These are phyloP conservation scores for Tanypteryx hageni DNA, from an alignment of 2,888 invertebrate genomes.

Conservation along the genomic window DNA sequence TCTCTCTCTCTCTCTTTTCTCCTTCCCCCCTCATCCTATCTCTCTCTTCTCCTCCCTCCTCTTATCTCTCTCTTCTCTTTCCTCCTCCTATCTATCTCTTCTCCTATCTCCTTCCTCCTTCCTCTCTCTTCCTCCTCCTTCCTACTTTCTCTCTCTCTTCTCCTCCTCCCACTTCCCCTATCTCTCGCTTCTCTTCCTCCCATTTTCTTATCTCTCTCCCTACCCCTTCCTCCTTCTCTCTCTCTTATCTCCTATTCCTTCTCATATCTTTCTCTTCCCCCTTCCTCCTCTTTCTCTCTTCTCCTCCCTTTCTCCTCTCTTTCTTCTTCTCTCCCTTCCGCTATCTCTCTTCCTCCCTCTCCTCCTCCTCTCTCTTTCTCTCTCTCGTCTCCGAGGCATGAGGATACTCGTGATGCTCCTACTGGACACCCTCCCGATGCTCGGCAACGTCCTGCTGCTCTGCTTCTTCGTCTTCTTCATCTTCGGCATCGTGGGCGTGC, in stretches of 20 bases:
- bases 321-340: not conserved
- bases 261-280: not conserved
- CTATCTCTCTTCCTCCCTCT: not conserved
- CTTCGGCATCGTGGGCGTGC: slow-evolving; percentile 99
- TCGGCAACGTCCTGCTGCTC: slow-evolving; percentile 97
- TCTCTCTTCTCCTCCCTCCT: not conserved
- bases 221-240: not conserved
- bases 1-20: not conserved
- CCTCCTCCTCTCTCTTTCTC: not conserved
- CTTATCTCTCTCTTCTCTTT: not conserved
- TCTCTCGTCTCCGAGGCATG: slow-evolving; percentile 86
- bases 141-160: not conserved
- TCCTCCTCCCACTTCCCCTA: not conserved
- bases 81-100: not conserved
- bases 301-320: not conserved
- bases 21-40: not conserved
- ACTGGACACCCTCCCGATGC: slow-evolving; percentile 98
- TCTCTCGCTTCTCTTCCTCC: not conserved
- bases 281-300: not conserved
- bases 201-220: not conserved
- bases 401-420: slow-evolving; percentile 98
- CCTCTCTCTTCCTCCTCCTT: not conserved
- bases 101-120: no score
- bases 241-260: not conserved
- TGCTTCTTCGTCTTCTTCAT: slow-evolving; percentile 99